Percentiles rank a stretch among this genome's conserved stretches.
These are phyloP conservation scores for Prionace glauca DNA, from an alignment of 2,797 vertebrate genomes.

Conservation along the genomic window DNA sequence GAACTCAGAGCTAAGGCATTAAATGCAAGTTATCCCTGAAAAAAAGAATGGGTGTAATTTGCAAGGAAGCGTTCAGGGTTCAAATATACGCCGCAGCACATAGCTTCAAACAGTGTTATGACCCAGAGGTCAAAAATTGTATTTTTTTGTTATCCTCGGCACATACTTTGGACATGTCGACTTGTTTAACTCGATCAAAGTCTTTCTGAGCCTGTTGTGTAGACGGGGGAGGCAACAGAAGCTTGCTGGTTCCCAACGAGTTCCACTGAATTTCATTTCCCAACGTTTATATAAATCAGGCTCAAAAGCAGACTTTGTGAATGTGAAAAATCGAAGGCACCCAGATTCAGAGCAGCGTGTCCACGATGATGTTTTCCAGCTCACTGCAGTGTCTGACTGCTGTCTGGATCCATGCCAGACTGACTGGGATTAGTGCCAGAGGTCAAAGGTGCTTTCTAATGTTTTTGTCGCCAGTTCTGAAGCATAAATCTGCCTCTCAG, in stretches of 20 bases:
- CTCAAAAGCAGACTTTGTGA: background rate
- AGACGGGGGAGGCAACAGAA: background rate
- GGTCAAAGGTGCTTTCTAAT: conserved; percentile 33
- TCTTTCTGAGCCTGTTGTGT: background rate
- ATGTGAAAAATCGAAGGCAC: background rate
- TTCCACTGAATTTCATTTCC: conserved; percentile 4
- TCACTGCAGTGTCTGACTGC: background rate
- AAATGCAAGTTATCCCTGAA: background rate
- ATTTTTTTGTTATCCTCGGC: background rate
- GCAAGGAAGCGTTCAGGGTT: background rate
- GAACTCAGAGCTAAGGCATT: background rate
- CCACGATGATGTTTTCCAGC: conserved; percentile 28
- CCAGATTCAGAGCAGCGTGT: conserved; percentile 16
- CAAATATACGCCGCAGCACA: background rate
- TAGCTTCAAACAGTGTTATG: background rate
- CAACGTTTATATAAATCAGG: background rate
- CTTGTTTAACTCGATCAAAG: background rate
- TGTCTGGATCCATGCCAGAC: conserved; percentile 30
- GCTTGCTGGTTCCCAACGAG: background rate
- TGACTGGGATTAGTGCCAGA: conserved; percentile 37
- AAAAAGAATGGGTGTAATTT: background rate
- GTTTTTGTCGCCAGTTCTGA: conserved; percentile 22
- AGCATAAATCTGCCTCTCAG: conserved; percentile 13
- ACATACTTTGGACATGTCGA: background rate
- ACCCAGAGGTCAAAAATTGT: background rate